Base-by-base conservation (phyloP, 2,797 vertebrate genomes). In the Anisognathus igniventris region DNA sequence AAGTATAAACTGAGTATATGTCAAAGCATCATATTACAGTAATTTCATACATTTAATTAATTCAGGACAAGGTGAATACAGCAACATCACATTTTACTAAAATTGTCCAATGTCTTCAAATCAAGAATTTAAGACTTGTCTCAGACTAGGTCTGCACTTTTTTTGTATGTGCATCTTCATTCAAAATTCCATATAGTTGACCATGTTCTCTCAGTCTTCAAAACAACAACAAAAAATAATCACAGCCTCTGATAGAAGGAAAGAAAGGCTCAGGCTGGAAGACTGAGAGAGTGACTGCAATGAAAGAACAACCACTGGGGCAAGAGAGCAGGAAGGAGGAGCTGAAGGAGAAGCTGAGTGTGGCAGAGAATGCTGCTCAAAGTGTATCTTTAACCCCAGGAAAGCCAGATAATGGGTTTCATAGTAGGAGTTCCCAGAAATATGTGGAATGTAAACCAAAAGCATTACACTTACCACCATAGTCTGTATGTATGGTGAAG, bases 391-490 rank as follows among this genome's bases (percentile, higher is more conserved):
- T 14, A 86, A 47, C 4, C 4, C 22, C 42, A 84, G 66, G 47
- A 88, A 81, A 48, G 3, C 16, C 2, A 74, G 42, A 53, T 2
- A 71, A 31, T 14, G 4, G 5, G 30, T 45, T 53, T 90, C 42
- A 25, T 7, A 39, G 47, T 4, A 45, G 30, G 4, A 3, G 3
- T 40, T 73, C 53, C 51, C 57, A 94, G 39, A 86, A 84, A 39
- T 47, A 30, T 4, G 3, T 35, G 44, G 13, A 73, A 53, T 8
- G 7, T 33, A 73, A 92, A 86, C 13, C 31, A 73, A 70, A 90
- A 89, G 24, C 7, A n/a, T 60, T 39, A 56, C 28, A 73, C 92
- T 92, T 91, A 95, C 96, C 6, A 33, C 16, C 78, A 57, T 50
- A 74, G 88, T 95, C 94, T 67, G 96, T 96, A 7, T 0, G 0